Evolutionary conservation across 2,888 invertebrate species (phyloP).

Genomic region (Chrysolina americana): DNA sequence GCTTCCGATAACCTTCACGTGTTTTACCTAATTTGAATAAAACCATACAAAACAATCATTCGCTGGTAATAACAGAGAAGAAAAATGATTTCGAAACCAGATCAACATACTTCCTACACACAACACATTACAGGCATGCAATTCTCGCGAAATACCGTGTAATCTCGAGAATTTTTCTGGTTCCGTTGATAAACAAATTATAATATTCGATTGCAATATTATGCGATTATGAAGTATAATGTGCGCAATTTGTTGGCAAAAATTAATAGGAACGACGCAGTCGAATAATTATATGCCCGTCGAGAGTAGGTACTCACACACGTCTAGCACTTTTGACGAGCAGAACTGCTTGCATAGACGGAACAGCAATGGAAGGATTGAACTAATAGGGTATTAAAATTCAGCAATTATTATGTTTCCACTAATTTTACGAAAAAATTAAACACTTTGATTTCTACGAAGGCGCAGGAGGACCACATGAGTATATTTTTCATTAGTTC

Average conservation of each 20-base stretch:
- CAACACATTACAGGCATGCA: constrained; percentile 31
- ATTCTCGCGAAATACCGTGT: constrained; percentile 38
- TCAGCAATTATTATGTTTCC: too few species aligned
- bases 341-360: constrained; percentile 54
- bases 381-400: constrained; percentile 6
- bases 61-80: constrained; percentile 28
- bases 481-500: too few species aligned
- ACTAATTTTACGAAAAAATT: too few species aligned
- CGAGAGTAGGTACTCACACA: constrained; percentile 55
- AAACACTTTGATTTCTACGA: too few species aligned
- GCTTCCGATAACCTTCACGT: constrained; percentile 18
- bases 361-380: constrained; percentile 48
- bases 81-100: constrained; percentile 29
- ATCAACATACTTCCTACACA: constrained; percentile 30
- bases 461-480: too few species aligned
- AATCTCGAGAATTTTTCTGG: constrained; percentile 43
- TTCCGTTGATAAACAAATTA: constrained; percentile 47
- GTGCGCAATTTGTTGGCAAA: constrained; percentile 40
- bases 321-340: constrained; percentile 57
- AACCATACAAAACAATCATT: constrained; percentile 26
- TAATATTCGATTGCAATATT: constrained; percentile 45
- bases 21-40: constrained; percentile 1
- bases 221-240: constrained; percentile 41
- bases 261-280: constrained; percentile 46
- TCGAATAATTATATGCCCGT: constrained; percentile 54